Conservation (phyloP, 1,140 invertebrate genomes). For the Monomorium pharaonis region DNA sequence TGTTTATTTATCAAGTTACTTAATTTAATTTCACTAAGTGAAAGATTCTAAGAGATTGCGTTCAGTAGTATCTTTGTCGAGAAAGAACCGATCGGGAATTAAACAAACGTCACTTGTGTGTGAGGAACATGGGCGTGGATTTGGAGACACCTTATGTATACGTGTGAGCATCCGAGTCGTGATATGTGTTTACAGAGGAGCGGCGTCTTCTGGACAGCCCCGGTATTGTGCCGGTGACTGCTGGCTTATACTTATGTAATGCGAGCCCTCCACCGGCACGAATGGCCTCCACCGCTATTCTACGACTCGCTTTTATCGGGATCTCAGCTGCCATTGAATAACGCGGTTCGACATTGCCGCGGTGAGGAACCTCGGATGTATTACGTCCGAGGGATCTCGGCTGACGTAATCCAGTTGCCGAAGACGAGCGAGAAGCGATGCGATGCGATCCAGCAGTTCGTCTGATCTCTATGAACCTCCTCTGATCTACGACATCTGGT, state of each 20-base stretch:
- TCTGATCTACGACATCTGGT: constrained; percentile 54
- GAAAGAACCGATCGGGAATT: not conserved
- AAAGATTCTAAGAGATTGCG: not conserved
- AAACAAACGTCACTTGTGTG: not conserved
- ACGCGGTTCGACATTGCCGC: constrained; percentile 14
- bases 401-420: constrained; percentile 63
- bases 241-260: constrained; percentile 77
- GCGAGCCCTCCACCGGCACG: constrained; percentile 65
- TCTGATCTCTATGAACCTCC: constrained; percentile 41
- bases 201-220: constrained; percentile 71
- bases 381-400: constrained; percentile 64
- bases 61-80: not conserved
- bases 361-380: constrained; percentile 47
- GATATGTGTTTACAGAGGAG: constrained; percentile 72
- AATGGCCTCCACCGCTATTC: constrained; percentile 46
- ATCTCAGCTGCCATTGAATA: constrained; percentile 70
- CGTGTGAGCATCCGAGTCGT: constrained; percentile 59
- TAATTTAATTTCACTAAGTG: no score
- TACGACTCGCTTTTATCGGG: constrained; percentile 54
- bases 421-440: constrained; percentile 47
- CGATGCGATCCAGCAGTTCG: constrained; percentile 22
- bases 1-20: not conserved
- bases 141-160: constrained; percentile 50
- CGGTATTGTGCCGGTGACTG: constrained; percentile 70
- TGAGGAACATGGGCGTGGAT: not conserved